Percentiles rank a stretch among this genome's conserved stretches.
phyloP scores from a whole-genome alignment of 2,888 invertebrate genomes.

The Folsomia candida region DNA sequence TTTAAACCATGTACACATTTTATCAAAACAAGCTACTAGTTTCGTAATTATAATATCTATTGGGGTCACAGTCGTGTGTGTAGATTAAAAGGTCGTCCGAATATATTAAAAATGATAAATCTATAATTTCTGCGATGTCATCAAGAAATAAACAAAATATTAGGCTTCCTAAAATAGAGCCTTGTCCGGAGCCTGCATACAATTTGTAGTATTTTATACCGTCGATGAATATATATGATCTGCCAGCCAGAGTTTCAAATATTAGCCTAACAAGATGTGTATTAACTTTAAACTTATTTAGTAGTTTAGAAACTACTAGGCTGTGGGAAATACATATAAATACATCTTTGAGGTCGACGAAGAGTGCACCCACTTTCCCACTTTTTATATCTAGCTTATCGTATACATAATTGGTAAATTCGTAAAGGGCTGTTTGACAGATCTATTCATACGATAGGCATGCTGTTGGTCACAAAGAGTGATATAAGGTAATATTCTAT shows the following conservation, averaged over 20 bases:
- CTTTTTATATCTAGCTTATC: conserved; percentile 25
- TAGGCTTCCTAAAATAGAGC: background rate
- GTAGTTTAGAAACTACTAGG: conserved; percentile 38
- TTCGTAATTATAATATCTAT: background rate
- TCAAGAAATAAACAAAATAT: conserved; percentile 1
- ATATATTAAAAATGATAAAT: conserved; percentile 17
- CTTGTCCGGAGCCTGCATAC: background rate
- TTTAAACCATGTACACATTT: conserved; percentile 12
- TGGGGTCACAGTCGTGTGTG: background rate
- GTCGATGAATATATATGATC: conserved; percentile 3
- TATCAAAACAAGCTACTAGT: background rate
- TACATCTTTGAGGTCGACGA: conserved; percentile 46
- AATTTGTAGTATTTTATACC: background rate
- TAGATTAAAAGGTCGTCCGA: conserved; percentile 32
- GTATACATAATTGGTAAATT: conserved; percentile 35
- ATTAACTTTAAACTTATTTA: conserved; percentile 16
- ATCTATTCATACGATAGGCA: conserved; percentile 42
- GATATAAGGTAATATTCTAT: conserved; percentile 18
- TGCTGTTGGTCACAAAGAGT: conserved; percentile 36
- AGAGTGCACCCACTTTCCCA: conserved; percentile 25
- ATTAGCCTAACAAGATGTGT: conserved; percentile 11
- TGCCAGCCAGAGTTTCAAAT: background rate
- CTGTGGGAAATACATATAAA: conserved; percentile 47
- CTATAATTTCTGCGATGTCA: conserved; percentile 3
- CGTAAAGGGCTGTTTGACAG: conserved; percentile 39